Evolutionary conservation across 1,140 invertebrate species (phyloP).

Genomic region (Macrobrachium nipponense): DNA sequence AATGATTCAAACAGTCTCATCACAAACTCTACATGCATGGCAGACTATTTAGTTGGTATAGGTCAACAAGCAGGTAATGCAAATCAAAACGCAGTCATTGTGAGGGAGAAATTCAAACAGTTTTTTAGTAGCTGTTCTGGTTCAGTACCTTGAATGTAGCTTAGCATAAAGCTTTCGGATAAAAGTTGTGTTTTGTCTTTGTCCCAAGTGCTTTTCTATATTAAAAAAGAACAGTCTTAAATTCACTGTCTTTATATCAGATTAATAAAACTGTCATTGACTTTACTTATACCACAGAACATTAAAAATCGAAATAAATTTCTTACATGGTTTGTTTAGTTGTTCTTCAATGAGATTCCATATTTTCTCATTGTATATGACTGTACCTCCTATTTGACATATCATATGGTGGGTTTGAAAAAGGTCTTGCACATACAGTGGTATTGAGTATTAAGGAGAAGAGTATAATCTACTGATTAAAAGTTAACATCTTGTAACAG

Average conservation of each 20-base stretch:
- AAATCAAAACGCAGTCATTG: neutral
- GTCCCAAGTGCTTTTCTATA: neutral
- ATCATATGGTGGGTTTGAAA: conserved; percentile 11
- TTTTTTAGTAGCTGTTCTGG: neutral
- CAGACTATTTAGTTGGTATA: neutral
- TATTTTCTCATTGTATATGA: neutral
- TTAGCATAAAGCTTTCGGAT: neutral
- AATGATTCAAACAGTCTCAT: neutral
- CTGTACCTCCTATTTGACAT: neutral
- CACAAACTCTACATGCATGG: neutral
- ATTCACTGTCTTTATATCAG: neutral
- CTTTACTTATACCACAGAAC: neutral
- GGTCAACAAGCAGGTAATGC: neutral
- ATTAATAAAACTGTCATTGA: neutral
- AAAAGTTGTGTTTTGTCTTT: neutral
- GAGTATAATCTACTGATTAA: too few relatives aligned
- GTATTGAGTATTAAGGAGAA: too few relatives aligned
- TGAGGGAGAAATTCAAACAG: neutral
- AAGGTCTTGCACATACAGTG: too few relatives aligned
- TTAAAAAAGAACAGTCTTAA: neutral
- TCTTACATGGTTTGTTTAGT: neutral
- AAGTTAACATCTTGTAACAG: too few relatives aligned
- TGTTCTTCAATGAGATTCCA: neutral
- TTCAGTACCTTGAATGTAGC: too few relatives aligned
- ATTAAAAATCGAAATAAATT: neutral